A percentile compares a stretch with the other conserved stretches of the same genome.
phyloP scores from a whole-genome alignment of 2,797 vertebrate species.

The Bovichtus diacanthus region DNA sequence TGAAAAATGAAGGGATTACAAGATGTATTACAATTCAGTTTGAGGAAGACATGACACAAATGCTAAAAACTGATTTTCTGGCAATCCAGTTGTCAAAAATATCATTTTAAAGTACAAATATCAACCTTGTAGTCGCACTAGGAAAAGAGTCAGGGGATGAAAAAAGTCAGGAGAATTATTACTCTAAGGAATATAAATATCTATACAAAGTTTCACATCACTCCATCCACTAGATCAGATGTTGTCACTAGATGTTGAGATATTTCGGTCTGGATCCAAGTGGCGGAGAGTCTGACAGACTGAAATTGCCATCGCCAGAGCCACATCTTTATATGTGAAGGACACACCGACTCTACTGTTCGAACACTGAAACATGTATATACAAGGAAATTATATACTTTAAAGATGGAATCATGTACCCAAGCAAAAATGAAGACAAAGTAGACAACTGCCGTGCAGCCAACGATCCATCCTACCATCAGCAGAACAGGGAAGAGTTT shows the following conservation, averaged over 20 bases:
- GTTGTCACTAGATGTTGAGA: no score
- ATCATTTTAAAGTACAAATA: neutral
- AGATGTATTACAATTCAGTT: neutral
- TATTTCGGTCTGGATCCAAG: slow-evolving; percentile 11
- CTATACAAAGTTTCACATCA: neutral
- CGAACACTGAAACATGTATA: neutral
- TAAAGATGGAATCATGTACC: slow-evolving; percentile 31
- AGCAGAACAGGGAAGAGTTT: slow-evolving; percentile 85
- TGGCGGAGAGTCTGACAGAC: neutral
- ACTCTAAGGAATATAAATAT: neutral
- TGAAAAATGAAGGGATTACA: neutral
- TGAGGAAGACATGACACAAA: neutral
- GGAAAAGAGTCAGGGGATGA: neutral
- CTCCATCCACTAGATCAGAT: neutral
- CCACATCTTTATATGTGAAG: neutral
- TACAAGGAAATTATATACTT: neutral
- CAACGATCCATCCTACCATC: slow-evolving; percentile 87
- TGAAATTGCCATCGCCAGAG: no score
- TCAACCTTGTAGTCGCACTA: neutral
- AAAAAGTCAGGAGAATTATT: neutral
- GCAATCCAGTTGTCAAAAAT: neutral
- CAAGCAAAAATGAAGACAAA: slow-evolving; percentile 85
- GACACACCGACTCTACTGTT: neutral
- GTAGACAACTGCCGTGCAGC: slow-evolving; percentile 86
- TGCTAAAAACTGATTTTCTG: neutral